Percentiles rank a stretch among this genome's conserved stretches.
Evolutionary conservation across 2,888 invertebrate species (phyloP).

Genomic region (Pristionchus maxplancki): DNA sequence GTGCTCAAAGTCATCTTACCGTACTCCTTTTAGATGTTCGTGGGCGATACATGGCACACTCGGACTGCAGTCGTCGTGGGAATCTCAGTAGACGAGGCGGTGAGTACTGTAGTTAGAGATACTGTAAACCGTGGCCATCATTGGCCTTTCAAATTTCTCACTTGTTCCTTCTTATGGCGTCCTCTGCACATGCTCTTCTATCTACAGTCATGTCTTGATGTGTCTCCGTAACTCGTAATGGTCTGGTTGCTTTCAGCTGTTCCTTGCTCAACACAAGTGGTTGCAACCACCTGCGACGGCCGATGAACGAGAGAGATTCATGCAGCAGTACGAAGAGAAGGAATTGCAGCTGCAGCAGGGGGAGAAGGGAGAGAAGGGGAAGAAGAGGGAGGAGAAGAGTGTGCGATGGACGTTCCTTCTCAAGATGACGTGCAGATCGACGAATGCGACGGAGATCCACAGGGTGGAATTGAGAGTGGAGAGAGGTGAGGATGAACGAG

Average conservation of each 20-base stretch:
- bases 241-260: neutral
- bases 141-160: too few relatives aligned
- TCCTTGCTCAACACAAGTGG: neutral
- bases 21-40: constrained; percentile 34
- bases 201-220: too few relatives aligned
- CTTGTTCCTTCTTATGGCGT: too few relatives aligned
- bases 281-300: neutral
- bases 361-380: neutral
- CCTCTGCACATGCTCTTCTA: too few relatives aligned
- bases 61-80: neutral
- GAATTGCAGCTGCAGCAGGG: neutral
- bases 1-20: neutral
- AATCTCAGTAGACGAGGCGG: neutral
- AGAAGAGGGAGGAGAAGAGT: neutral
- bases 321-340: neutral
- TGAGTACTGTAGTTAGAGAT: neutral
- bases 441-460: neutral
- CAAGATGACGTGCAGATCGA: constrained; percentile 9
- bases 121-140: neutral
- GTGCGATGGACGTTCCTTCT: neutral
- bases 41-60: constrained; percentile 13
- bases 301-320: neutral
- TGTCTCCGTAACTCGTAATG: too few relatives aligned
- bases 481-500: neutral
- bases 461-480: neutral